These are phyloP conservation scores for Amphimallon solstitiale DNA, from an alignment of 2,888 invertebrate genomes.

Conservation along the genomic window DNA sequence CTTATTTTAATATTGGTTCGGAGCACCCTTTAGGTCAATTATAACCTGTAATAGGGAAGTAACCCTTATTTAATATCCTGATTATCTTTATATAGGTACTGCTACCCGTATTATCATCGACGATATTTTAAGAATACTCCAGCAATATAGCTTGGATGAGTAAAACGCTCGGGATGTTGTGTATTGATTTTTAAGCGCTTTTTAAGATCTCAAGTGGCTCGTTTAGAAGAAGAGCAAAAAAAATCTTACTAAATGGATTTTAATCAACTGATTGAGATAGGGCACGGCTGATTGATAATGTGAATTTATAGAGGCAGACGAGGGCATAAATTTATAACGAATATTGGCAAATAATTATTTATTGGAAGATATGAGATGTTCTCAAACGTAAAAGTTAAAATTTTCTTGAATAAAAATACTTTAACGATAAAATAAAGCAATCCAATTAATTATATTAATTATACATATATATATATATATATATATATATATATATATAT, in stretches of 20 bases:
- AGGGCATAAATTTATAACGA: too few relatives aligned
- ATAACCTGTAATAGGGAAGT: constrained; percentile 17
- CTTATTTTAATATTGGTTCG: too few relatives aligned
- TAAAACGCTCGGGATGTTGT: background rate
- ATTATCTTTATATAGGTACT: background rate
- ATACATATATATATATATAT: too few relatives aligned
- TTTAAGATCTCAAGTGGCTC: constrained; percentile 5
- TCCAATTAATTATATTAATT: too few relatives aligned
- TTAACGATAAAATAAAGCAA: too few relatives aligned
- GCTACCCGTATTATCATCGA: constrained; percentile 12
- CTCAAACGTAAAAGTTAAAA: too few relatives aligned
- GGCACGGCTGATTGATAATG: background rate
- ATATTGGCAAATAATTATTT: too few relatives aligned
- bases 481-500: too few relatives aligned
- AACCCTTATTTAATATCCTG: constrained; percentile 25
- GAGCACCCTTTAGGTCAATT: background rate
- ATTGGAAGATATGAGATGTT: too few relatives aligned
- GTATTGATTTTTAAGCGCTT: constrained; percentile 16
- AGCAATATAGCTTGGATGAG: constrained; percentile 6
- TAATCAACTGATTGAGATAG: constrained; percentile 14
- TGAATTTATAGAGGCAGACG: too few relatives aligned
- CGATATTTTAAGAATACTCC: constrained; percentile 14
- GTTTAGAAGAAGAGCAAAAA: background rate
- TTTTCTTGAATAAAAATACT: too few relatives aligned
- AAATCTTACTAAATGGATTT: constrained; percentile 25